Evolutionary conservation across 2,888 invertebrate species (phyloP), one percentile per base, ranked within the genome.

Genomic region (Conistra vaccinii): DNA sequence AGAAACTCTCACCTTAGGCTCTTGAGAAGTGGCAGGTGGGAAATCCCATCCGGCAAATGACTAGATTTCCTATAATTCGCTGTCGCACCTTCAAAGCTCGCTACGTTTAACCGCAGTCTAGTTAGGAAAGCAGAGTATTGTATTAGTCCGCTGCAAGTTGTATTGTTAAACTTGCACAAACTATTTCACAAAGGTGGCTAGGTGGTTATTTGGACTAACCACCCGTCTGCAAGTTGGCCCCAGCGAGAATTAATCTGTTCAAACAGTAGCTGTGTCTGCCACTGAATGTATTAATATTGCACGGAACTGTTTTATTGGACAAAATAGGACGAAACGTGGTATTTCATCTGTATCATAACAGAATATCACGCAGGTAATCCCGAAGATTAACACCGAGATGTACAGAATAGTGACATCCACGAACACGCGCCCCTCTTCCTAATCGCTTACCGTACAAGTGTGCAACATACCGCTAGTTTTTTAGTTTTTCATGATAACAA

Each of bases 91-190:
- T 39, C 39, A 35, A 35, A 69, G 70, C 67, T 48, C 12, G 23
- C n/a, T 3, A 14, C 4, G 26, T 26, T 20, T 26, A 29, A 66
- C 51, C 17, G 7, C 68, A 39, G 39, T 67, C 3, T 29, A 66
- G 23, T 29, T 48, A 29, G 51, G 51, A 23, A 66, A 26, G 29
- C 23, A 10, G 35, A 35, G 10, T 29, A 29, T 51, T 70, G 29
- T 39, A 10, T 26, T 51, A 9, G 7, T 26, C 12, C 14, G 45
- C 45, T 45, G 4, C 32, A 35, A 62, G 26, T 60, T 63, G n/a
- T 20, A 62, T 32, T 63, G 45, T 69, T 48, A 48, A 48, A 48
- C 26, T 26, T 53, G 14, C 39, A 55, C 67, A 29, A 58, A 62
- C 51, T 51, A n/a, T 70, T 51, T 51, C 17, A 23, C 51, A 14